A percentile compares a stretch with the other conserved stretches of the same genome.
Conservation (phyloP, 2,113 vertebrate species). For the Hyaena hyaena region DNA sequence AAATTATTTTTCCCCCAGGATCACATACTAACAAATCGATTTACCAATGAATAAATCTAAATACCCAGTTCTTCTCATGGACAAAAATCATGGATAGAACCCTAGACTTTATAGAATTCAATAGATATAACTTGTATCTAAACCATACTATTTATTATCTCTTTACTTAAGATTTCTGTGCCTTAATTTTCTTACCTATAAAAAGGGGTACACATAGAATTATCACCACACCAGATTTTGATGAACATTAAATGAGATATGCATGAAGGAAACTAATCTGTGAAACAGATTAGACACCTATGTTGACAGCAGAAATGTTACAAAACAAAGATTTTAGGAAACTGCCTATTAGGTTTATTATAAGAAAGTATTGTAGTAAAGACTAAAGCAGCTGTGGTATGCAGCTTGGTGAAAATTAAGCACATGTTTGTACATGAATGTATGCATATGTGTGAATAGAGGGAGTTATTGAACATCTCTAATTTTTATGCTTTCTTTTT, state of each 20-base stretch:
- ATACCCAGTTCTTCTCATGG: background rate
- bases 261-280: background rate
- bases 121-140: background rate
- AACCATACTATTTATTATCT: background rate
- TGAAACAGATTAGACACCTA: background rate
- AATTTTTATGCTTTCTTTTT: background rate
- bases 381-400: background rate
- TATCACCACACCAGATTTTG: background rate
- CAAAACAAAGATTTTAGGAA: background rate
- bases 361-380: background rate
- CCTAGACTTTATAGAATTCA: background rate
- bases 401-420: background rate
- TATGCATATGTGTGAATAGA: background rate
- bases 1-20: background rate
- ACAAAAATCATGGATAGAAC: background rate
- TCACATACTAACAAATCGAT: background rate
- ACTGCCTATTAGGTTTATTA: background rate
- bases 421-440: background rate
- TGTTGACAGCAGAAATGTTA: background rate
- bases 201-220: background rate
- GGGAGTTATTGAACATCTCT: background rate
- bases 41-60: background rate
- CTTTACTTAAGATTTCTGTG: background rate
- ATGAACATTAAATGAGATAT: background rate
- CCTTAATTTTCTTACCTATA: constrained; percentile 26